A percentile compares a stretch with the other conserved stretches of the same genome.
Evolutionary conservation across 2,888 invertebrate genomes (phyloP).

Genomic region (Mycalesis mineus): DNA sequence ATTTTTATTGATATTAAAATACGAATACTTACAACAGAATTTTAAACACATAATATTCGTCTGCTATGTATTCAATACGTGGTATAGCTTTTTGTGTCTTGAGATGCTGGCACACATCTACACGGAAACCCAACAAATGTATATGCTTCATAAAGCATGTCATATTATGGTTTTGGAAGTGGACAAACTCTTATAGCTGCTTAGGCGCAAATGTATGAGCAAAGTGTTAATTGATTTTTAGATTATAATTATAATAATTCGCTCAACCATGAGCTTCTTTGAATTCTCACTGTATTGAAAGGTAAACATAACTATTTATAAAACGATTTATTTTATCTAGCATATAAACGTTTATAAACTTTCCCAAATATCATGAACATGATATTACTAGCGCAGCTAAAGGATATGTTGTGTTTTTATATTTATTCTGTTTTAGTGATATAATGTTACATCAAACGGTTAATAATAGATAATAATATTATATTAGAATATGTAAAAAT

Average conservation of each 20-base stretch:
- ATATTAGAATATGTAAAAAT: no score
- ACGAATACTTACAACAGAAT: background rate
- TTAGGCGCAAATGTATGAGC: background rate
- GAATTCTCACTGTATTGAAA: slow-evolving; percentile 20
- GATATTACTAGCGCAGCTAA: background rate
- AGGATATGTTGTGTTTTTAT: slow-evolving; percentile 51
- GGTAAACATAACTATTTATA: slow-evolving; percentile 23
- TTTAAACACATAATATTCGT: background rate
- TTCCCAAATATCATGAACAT: slow-evolving; percentile 41
- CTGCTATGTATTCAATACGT: background rate
- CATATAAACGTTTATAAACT: slow-evolving; percentile 47
- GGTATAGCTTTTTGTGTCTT: background rate
- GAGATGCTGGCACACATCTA: background rate
- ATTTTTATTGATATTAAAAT: background rate
- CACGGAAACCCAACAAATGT: background rate
- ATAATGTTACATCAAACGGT: slow-evolving; percentile 36
- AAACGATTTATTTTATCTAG: slow-evolving; percentile 42
- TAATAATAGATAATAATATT: slow-evolving; percentile 39
- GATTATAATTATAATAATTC: background rate
- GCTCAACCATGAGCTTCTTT: slow-evolving; percentile 6
- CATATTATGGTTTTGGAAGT: background rate
- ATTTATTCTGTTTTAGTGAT: slow-evolving; percentile 54
- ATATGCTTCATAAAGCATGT: background rate
- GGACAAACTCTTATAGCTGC: background rate
- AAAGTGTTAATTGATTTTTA: background rate